Percentiles rank a stretch among this genome's conserved stretches.
These are phyloP conservation scores for Brachypodius melanocephalos DNA, from an alignment of 2,113 vertebrate genomes.

Conservation along the genomic window DNA sequence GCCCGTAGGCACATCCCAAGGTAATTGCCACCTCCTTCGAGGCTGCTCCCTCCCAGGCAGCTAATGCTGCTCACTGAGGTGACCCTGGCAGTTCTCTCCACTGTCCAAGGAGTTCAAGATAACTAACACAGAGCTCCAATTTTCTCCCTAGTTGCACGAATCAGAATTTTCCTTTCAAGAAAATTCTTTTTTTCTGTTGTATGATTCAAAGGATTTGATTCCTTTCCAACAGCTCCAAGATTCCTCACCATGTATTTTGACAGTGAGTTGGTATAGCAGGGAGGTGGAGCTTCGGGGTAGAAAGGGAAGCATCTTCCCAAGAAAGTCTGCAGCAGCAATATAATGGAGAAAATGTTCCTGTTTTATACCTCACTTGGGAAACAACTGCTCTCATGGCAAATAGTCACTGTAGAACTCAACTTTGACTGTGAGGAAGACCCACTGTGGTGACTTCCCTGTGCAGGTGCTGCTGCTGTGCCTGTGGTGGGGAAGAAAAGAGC, in stretches of 20 bases:
- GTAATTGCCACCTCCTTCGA: background rate
- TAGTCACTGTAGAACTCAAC: background rate
- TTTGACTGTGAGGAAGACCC: background rate
- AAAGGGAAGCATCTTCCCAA: background rate
- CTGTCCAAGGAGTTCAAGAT: background rate
- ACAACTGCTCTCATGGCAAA: background rate
- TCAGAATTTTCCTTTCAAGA: background rate
- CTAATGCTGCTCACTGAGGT: background rate
- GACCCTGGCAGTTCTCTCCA: background rate
- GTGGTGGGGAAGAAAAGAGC: background rate
- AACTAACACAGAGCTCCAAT: background rate
- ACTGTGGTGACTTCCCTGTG: background rate
- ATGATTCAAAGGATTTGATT: background rate
- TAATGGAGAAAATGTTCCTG: background rate
- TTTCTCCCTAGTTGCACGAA: fast-evolving
- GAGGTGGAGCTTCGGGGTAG: background rate
- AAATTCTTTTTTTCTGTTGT: background rate
- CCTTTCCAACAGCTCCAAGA: background rate
- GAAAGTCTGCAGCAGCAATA: background rate
- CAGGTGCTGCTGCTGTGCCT: background rate
- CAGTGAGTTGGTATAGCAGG: background rate
- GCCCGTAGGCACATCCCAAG: background rate
- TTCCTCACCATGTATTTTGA: background rate
- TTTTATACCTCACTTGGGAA: background rate
- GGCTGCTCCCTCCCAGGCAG: background rate